Evolutionary conservation across 2,797 vertebrate genomes (phyloP), one percentile per base, ranked within the genome.

Genomic region (Neosilurus mollespiculum): DNA sequence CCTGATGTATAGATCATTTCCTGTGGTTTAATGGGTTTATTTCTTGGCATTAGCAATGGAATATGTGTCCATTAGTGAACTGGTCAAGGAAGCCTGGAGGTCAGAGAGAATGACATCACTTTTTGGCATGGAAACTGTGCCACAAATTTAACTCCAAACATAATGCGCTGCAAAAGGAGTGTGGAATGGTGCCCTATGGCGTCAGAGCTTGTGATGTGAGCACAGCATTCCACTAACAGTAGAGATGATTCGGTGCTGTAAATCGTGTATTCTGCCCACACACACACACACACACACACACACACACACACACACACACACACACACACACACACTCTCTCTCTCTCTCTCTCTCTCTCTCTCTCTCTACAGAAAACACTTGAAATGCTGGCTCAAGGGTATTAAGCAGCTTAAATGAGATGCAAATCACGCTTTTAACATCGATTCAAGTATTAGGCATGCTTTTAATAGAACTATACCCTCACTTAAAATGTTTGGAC

Each of bases 71-170:
- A 62, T 67, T 15, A 0, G 61, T 49, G 43, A 43, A 59, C 22
- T 49, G 83, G 61, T 85, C 81, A 85, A 72, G 30, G 30, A 10
- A 67, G 61, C 61, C 20, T 79, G 53, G 18, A 54, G 64, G 54
- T 70, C 70, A 81, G 18, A 2, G 43, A 64, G 54, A 76, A 75
- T 84, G 69, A 62, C 69, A 49, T 78, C n/a, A 87, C 67, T 66
- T 64, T 18, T 53, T 30, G 16, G 51, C 67, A 56, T 73, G 79
- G 53, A 43, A 64, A 43, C 30, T 75, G 34, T 30, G 43, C 56
- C 18, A 72, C 30, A 82, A 24, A 69, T 69, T 64, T 49, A 24
- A 2, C 65, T 30, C 5, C 43, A 62, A 51, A 43, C 14, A 81
- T 43, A n/a, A 71, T 43, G 22, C 20, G 14, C 34, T 81, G 11